Conservation (phyloP, 2,113 vertebrate genomes). For the Scomber colias region DNA sequence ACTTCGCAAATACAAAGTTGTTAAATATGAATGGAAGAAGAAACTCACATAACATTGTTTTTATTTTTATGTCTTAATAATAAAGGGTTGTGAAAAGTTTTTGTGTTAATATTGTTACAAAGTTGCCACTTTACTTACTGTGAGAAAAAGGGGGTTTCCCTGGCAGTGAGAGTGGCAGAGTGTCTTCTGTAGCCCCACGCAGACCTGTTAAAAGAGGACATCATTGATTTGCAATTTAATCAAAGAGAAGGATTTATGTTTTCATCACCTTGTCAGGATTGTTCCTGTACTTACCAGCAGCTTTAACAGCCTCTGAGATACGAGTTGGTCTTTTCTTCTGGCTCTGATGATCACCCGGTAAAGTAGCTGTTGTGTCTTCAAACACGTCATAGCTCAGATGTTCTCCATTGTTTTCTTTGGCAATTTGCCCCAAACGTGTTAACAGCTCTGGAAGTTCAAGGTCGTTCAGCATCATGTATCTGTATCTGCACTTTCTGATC, state of each 20-base stretch:
- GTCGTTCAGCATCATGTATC: too few relatives aligned
- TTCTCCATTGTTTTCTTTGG: too few relatives aligned
- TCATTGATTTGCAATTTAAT: background rate
- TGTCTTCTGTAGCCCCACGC: fast-evolving
- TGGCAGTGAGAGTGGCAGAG: background rate
- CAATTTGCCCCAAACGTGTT: too few relatives aligned
- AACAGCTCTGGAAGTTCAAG: too few relatives aligned
- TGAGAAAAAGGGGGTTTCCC: background rate
- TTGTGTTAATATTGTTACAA: too few relatives aligned
- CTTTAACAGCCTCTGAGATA: background rate
- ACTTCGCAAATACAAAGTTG: too few relatives aligned
- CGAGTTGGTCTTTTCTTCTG: background rate
- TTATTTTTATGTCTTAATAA: too few relatives aligned
- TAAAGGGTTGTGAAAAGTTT: too few relatives aligned
- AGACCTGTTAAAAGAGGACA: background rate
- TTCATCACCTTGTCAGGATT: background rate
- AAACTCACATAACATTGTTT: too few relatives aligned
- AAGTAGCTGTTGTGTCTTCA: background rate
- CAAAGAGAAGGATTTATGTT: background rate
- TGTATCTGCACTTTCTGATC: too few relatives aligned
- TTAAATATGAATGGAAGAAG: too few relatives aligned
- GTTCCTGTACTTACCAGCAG: background rate
- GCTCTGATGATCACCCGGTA: background rate
- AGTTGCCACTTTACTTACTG: background rate
- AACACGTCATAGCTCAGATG: too few relatives aligned